A percentile compares a stretch with the other conserved stretches of the same genome.
Conservation (phyloP, 2,113 vertebrate species). For the Tupaia tana region DNA sequence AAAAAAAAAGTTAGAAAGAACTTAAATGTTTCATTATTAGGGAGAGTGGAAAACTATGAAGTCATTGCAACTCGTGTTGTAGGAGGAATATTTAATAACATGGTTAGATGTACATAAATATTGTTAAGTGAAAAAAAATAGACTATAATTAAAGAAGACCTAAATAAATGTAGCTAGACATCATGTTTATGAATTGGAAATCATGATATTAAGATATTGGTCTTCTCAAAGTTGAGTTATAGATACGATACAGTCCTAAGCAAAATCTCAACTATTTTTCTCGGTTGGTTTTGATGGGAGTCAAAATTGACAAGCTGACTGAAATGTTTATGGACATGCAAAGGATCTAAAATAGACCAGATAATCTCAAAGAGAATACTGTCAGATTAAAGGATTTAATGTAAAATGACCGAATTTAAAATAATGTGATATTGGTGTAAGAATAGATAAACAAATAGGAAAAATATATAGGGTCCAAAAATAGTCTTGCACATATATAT, state of each 20-base stretch:
- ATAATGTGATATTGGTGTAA: background rate
- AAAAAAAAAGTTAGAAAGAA: conserved; percentile 33
- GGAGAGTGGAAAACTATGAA: background rate
- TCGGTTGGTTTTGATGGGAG: background rate
- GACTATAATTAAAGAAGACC: background rate
- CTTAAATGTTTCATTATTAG: background rate
- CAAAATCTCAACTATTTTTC: background rate
- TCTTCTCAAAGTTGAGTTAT: background rate
- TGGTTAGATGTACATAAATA: background rate
- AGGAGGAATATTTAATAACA: background rate
- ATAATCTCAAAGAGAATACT: background rate
- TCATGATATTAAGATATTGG: background rate
- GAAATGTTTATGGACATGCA: background rate
- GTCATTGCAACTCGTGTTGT: background rate
- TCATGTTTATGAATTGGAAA: conserved; percentile 20
- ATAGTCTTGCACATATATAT: background rate
- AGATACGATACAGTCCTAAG: background rate
- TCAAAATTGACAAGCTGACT: background rate
- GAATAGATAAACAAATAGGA: background rate
- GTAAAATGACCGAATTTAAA: background rate
- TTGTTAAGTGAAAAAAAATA: background rate
- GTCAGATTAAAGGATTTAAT: background rate
- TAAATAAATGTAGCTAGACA: background rate
- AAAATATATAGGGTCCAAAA: background rate
- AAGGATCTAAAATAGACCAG: background rate